Evolutionary conservation across 2,888 invertebrate genomes (phyloP).

Genomic region (Cryptocephalus moraei): DNA sequence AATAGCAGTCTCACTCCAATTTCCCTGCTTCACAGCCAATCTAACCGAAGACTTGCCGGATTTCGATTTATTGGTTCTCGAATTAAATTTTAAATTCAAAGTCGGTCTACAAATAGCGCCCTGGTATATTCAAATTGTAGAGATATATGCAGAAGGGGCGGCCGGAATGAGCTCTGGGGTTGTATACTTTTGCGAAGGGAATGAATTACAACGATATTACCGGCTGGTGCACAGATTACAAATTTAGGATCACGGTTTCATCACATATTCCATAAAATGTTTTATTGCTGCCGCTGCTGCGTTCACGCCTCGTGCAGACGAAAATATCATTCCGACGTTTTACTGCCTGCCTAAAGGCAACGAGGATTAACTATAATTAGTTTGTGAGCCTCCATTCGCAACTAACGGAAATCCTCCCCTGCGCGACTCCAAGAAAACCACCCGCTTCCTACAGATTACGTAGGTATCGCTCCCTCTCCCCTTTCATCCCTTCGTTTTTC

Average conservation of each 20-base stretch:
- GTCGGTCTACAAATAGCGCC: constrained; percentile 18
- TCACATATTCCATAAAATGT: not conserved
- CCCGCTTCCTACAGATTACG: too few species aligned
- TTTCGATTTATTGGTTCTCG: constrained; percentile 25
- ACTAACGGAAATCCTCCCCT: too few species aligned
- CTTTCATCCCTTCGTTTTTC: too few species aligned
- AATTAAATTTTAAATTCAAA: constrained; percentile 28
- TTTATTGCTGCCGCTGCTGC: not conserved
- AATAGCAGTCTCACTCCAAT: constrained; percentile 6
- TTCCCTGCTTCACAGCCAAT: constrained; percentile 15
- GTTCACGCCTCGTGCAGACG: too few species aligned
- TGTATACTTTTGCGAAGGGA: constrained; percentile 6
- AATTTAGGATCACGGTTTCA: constrained; percentile 4
- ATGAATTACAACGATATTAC: constrained; percentile 21
- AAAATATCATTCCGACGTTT: too few species aligned
- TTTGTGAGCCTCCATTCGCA: too few species aligned
- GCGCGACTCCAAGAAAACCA: too few species aligned
- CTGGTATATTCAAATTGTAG: constrained; percentile 19
- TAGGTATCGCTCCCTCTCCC: too few species aligned
- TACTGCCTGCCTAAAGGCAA: too few species aligned
- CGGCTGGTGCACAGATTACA: constrained; percentile 6
- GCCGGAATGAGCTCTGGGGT: constrained; percentile 11
- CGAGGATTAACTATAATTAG: too few species aligned
- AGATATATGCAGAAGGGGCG: constrained; percentile 6
- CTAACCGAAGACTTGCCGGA: constrained; percentile 23